A percentile compares a stretch with the other conserved stretches of the same genome.
Conservation (phyloP, 2,888 invertebrate genomes). For the Crossocerus cetratus region DNA sequence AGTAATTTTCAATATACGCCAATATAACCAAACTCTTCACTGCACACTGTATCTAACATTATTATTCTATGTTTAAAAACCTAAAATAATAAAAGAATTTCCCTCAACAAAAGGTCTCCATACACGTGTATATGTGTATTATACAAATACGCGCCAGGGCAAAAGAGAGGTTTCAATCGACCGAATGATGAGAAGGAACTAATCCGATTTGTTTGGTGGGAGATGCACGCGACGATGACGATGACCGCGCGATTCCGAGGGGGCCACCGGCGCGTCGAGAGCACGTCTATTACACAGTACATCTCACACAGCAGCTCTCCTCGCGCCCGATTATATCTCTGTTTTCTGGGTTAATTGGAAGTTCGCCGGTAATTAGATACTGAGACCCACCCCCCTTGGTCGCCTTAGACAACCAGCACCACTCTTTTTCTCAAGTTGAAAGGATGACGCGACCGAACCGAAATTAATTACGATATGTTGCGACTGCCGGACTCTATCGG, state of each 20-base stretch:
- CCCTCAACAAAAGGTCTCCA: no score
- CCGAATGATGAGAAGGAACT: background rate
- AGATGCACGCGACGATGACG: constrained; percentile 12
- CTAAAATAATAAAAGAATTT: no score
- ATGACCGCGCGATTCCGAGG: background rate
- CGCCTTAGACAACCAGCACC: background rate
- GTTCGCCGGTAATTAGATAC: constrained; percentile 5
- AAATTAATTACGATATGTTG: constrained; percentile 1
- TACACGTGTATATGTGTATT: background rate
- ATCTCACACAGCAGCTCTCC: background rate
- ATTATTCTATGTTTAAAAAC: no score
- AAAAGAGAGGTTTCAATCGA: background rate
- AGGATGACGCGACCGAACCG: background rate
- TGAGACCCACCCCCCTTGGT: background rate
- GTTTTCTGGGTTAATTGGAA: constrained; percentile 16
- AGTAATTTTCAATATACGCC: no score
- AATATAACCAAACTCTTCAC: no score
- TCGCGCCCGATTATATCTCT: constrained; percentile 9
- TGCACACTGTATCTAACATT: no score
- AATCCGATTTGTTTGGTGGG: background rate
- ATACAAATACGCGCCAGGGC: background rate
- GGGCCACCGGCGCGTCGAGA: background rate
- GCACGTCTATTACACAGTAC: no score
- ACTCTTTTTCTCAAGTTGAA: background rate
- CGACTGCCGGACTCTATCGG: no score